phyloP scores from a whole-genome alignment of 2,797 vertebrate species.

The Limosa lapponica region DNA sequence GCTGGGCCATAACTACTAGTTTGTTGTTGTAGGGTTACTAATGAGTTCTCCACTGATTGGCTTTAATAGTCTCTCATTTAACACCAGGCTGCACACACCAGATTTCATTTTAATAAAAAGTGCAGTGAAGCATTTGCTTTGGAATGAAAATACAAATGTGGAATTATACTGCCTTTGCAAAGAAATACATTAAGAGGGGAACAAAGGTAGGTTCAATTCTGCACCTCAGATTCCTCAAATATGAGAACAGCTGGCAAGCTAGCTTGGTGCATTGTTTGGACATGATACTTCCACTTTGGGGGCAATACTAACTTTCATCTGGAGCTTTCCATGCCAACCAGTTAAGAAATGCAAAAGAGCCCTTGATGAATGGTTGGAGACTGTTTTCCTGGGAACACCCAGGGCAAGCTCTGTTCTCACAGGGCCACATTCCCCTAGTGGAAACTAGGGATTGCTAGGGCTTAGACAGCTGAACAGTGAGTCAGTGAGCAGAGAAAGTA shows the following conservation, averaged over 20 bases:
- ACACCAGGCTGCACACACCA: conserved; percentile 54
- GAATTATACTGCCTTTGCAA: conserved; percentile 48
- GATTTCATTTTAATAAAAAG: conserved; percentile 70
- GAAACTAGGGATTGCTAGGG: neutral
- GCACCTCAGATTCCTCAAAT: neutral
- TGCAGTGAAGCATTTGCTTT: conserved; percentile 59
- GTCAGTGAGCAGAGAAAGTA: neutral
- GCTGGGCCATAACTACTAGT: conserved; percentile 35
- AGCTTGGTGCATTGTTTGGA: neutral
- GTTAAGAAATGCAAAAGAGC: neutral
- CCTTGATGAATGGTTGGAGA: neutral
- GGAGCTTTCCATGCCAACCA: neutral
- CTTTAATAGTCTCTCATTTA: conserved; percentile 71
- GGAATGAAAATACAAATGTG: conserved; percentile 60
- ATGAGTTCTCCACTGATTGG: conserved; percentile 66
- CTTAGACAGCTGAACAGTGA: neutral
- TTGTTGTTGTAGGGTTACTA: conserved; percentile 63
- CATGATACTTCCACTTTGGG: neutral
- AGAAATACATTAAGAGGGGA: conserved; percentile 17
- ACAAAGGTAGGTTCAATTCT: conserved; percentile 6
- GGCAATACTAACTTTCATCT: neutral
- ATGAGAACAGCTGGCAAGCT: neutral
- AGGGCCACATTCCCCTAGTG: neutral
- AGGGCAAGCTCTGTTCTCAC: neutral
- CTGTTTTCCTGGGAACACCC: neutral